A percentile compares a stretch with the other conserved stretches of the same genome.
phyloP scores from a whole-genome alignment of 2,113 vertebrate genomes.

The Tachysurus fulvidraco region DNA sequence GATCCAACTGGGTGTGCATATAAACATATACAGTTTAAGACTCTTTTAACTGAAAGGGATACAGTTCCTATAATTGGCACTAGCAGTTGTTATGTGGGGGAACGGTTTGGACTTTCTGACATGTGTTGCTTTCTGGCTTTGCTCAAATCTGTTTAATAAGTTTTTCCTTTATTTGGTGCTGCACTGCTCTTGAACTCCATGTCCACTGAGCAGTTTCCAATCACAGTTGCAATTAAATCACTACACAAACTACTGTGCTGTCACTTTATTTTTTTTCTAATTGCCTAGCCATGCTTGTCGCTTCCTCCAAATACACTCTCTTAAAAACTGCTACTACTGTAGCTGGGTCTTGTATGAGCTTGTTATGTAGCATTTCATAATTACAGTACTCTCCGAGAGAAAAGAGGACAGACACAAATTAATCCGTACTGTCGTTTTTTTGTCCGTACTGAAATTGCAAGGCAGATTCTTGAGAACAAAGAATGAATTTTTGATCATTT shows the following conservation, averaged over 20 bases:
- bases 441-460: neutral
- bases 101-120: neutral
- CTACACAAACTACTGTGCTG: constrained; percentile 6
- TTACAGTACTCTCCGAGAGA: neutral
- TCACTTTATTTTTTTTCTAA: constrained; percentile 3
- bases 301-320: neutral
- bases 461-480: neutral
- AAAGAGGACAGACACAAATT: neutral
- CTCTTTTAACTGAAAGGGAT: neutral
- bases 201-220: neutral
- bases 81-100: neutral
- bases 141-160: constrained; percentile 6
- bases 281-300: neutral
- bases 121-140: neutral
- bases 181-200: neutral
- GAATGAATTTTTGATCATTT: neutral
- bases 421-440: constrained; percentile 5
- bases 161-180: neutral
- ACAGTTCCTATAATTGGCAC: neutral
- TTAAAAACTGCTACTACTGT: constrained; percentile 1
- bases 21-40: neutral
- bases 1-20: neutral
- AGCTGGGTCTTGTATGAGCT: constrained; percentile 2
- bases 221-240: constrained; percentile 25
- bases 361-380: constrained; percentile 10